Evolutionary conservation across 2,113 vertebrate genomes (phyloP).

Genomic region (Heterotis niloticus): DNA sequence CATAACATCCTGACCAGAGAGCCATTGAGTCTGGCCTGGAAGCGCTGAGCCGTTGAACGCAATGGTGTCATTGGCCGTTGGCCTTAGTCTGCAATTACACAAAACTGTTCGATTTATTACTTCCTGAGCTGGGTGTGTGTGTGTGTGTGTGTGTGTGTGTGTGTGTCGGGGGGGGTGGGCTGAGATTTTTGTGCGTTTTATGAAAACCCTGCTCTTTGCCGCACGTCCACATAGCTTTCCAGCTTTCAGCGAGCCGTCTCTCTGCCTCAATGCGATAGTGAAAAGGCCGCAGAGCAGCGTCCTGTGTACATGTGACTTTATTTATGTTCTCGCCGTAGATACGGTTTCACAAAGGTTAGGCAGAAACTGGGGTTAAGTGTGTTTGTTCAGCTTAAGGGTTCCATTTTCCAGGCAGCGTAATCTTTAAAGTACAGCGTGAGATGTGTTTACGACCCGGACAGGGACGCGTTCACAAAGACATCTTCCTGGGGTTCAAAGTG

Average conservation of each 20-base stretch:
- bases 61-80: slow-evolving; percentile 10
- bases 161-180: too few relatives aligned
- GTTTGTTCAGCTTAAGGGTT: slow-evolving; percentile 34
- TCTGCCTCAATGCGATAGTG: not conserved
- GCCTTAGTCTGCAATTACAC: slow-evolving; percentile 21
- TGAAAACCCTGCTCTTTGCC: slow-evolving; percentile 8
- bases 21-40: slow-evolving; percentile 15
- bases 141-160: too few relatives aligned
- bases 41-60: not conserved
- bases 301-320: slow-evolving; percentile 19
- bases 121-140: slow-evolving; percentile 18
- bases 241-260: not conserved
- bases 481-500: not conserved
- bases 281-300: slow-evolving; percentile 18
- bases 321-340: slow-evolving; percentile 28
- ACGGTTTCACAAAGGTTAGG: slow-evolving; percentile 29
- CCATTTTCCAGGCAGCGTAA: slow-evolving; percentile 27
- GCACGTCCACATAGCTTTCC: slow-evolving; percentile 16
- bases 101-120: slow-evolving; percentile 26
- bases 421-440: slow-evolving; percentile 19
- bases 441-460: slow-evolving; percentile 24
- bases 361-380: slow-evolving; percentile 36
- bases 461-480: slow-evolving; percentile 11
- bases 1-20: not conserved
- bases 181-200: slow-evolving; percentile 2